A percentile compares a stretch with the other conserved stretches of the same genome.
These are phyloP conservation scores for Brachypalpus laphriformis DNA, from an alignment of 2,888 invertebrate species.

Conservation along the genomic window DNA sequence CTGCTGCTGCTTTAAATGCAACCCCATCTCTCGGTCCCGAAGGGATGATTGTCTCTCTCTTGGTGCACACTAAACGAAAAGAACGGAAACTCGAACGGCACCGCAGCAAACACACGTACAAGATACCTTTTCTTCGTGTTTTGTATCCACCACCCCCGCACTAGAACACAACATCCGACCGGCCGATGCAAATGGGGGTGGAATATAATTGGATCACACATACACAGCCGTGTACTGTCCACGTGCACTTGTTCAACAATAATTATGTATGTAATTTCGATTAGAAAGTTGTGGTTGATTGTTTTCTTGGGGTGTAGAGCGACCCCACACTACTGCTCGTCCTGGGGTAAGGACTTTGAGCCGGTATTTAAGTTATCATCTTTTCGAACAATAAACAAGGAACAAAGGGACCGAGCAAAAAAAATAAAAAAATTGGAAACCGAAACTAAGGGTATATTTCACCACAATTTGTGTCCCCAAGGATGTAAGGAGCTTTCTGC, in stretches of 20 bases:
- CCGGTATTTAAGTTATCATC: constrained; percentile 38
- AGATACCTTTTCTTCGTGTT: constrained; percentile 34
- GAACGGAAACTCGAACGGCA: constrained; percentile 29
- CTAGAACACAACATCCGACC: constrained; percentile 40
- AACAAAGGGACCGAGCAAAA: background rate
- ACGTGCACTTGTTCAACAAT: constrained; percentile 65
- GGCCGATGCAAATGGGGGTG: no score
- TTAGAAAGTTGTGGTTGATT: constrained; percentile 62
- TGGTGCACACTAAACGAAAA: background rate
- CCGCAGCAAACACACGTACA: constrained; percentile 9
- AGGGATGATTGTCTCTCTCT: constrained; percentile 26
- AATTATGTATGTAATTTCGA: constrained; percentile 73
- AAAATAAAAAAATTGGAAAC: background rate
- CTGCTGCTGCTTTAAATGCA: constrained; percentile 42
- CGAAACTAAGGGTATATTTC: constrained; percentile 9
- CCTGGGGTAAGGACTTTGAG: constrained; percentile 9
- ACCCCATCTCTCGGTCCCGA: constrained; percentile 7
- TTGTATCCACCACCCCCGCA: constrained; percentile 13
- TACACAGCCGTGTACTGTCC: constrained; percentile 12
- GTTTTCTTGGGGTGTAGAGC: constrained; percentile 38
- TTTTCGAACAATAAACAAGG: constrained; percentile 17
- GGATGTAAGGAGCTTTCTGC: constrained; percentile 46
- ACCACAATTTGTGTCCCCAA: constrained; percentile 58
- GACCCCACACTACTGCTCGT: background rate
- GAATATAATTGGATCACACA: constrained; percentile 16